These are phyloP conservation scores for Phaedon cochleariae DNA, from an alignment of 2,888 invertebrate species.

Conservation along the genomic window DNA sequence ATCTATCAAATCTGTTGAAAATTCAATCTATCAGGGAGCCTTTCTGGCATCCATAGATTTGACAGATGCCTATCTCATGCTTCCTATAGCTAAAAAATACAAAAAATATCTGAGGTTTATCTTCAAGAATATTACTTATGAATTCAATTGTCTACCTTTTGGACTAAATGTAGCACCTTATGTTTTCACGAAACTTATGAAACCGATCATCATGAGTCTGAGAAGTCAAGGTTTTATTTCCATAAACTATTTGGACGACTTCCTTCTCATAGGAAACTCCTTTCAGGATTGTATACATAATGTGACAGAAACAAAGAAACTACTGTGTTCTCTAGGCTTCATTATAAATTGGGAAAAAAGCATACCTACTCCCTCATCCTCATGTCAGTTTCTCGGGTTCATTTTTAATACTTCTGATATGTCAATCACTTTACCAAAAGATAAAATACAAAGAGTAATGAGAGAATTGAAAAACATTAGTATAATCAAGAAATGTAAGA, in stretches of 20 bases:
- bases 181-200: constrained; percentile 44
- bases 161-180: constrained; percentile 5
- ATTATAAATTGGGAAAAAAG: too few species aligned
- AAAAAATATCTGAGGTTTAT: constrained; percentile 6
- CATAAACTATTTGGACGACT: constrained; percentile 37
- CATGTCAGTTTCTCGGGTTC: too few species aligned
- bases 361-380: neutral
- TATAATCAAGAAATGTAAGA: neutral
- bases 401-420: neutral
- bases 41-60: constrained; percentile 16
- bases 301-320: neutral
- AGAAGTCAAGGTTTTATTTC: constrained; percentile 24
- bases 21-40: neutral
- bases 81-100: neutral
- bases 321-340: neutral
- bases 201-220: constrained; percentile 29
- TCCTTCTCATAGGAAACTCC: constrained; percentile 18
- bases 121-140: constrained; percentile 4
- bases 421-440: neutral
- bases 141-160: constrained; percentile 19
- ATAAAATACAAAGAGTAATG: neutral
- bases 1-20: constrained; percentile 10
- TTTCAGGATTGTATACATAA: neutral
- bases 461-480: neutral
- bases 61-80: constrained; percentile 12